Evolutionary conservation across 2,888 invertebrate genomes (phyloP), one percentile per base, ranked within the genome.

Genomic region (Diarsia mendica): DNA sequence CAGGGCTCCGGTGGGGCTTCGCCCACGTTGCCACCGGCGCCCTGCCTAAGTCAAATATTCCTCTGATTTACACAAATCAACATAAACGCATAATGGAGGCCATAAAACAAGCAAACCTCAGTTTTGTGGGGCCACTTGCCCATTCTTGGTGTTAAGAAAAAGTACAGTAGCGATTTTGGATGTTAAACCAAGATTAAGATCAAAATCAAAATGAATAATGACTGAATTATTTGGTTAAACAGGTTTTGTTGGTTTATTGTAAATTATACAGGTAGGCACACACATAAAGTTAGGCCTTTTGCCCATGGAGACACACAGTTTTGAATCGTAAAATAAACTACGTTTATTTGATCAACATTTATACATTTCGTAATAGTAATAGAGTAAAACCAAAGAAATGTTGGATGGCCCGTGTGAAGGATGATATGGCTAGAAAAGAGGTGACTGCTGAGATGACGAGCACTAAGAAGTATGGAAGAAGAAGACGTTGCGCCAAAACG

Each of bases 11-110:
- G 49, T 55, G 67, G 81, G 49, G 78, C 86, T 67, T 86, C 92
- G 89, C 92, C 92, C 88, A 92, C 91, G 64, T 60, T n/a, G 46
- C 15, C 86, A 84, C 88, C 85, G 84, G 82, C 83, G 85, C 85
- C 85, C 78, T 73, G 86, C 84, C 88, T 83, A 76, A 77, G 68
- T 80, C 85, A 79, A 84, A 76, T 87, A 86, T 84, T 79, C 84
- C 75, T 79, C 28, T 63, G 78, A 87, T 87, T 87, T 78, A 74
- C 87, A 85, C 87, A 85, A 84, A 84, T 79, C 84, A 77, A 77
- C 83, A 85, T 85, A 82, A 87, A 75, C 75, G 79, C 68, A 81
- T 81, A 83, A 83, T 81, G 48, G 51, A 46, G 72, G 67, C 72
- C 65, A 72, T 75, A 75, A 80, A 75, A 72, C 73, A 69, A 66